phyloP scores from a whole-genome alignment of 2,888 invertebrate species.

The Macrophya alboannulata region DNA sequence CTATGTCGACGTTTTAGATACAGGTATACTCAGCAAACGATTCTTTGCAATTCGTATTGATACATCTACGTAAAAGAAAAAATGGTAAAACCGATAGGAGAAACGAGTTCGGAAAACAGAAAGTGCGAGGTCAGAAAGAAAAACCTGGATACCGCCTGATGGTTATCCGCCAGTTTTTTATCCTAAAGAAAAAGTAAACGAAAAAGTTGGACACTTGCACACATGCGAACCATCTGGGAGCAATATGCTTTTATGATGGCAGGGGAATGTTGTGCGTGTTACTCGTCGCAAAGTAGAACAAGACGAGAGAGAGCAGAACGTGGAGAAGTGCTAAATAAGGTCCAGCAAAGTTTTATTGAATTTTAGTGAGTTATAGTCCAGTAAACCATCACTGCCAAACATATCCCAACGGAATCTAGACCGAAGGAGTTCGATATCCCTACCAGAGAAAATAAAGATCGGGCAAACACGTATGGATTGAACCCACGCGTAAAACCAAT shows the following conservation, averaged over 20 bases:
- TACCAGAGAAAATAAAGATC: neutral
- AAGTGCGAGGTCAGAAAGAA: constrained; percentile 18
- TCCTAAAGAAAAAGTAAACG: constrained; percentile 16
- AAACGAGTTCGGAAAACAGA: neutral
- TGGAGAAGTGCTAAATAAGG: constrained; percentile 52
- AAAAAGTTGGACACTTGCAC: constrained; percentile 56
- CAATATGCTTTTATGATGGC: constrained; percentile 47
- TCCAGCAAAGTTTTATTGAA: constrained; percentile 57
- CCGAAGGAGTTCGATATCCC: neutral
- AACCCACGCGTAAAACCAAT: neutral
- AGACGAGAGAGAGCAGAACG: constrained; percentile 23
- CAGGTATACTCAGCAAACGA: neutral
- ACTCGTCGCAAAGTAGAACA: constrained; percentile 30
- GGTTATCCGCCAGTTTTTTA: neutral
- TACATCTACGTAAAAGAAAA: neutral
- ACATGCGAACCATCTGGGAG: constrained; percentile 45
- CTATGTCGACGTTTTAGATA: neutral
- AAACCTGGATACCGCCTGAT: constrained; percentile 14
- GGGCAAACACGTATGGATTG: neutral
- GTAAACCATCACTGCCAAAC: constrained; percentile 45
- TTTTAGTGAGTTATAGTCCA: constrained; percentile 56
- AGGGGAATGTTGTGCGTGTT: constrained; percentile 40
- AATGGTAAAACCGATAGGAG: neutral
- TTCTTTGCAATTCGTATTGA: neutral
- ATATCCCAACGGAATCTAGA: constrained; percentile 24